Base-by-base conservation (phyloP, 2,888 invertebrate species). In the Clunio marinus region DNA sequence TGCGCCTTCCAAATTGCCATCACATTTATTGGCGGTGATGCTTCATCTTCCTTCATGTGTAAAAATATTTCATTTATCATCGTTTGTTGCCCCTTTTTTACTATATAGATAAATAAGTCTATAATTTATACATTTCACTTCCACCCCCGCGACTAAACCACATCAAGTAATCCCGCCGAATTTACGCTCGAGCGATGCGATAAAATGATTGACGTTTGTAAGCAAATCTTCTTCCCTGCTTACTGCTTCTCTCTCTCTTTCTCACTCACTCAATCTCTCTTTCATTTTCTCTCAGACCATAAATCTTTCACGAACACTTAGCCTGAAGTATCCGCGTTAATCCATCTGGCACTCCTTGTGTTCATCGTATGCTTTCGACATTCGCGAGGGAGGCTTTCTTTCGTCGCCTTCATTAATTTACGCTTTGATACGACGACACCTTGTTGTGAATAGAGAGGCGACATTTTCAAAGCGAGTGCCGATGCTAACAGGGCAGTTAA, bases 61-160 rank as follows among this genome's bases (percentile, higher is more conserved):
- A 24, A 32, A 37, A 35, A 51, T 51, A 28, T 60, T 60, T 32
- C 35, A 60, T 60, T 60, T 60, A 60, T 60, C 60, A 58, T 58
- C 5, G 8, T 60, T 32, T 60, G 2, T 15, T 13, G 3, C 46
- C n/a, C n/a, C n/a, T n/a, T n/a, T n/a, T n/a, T n/a, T n/a, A n/a
- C n/a, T n/a, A n/a, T n/a, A n/a, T n/a, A n/a, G n/a, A n/a, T n/a
- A n/a, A n/a, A n/a, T n/a, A n/a, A n/a, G n/a, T n/a, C n/a, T n/a
- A n/a, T n/a, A n/a, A n/a, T n/a, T n/a, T n/a, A n/a, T n/a, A 13
- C 51, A 20, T 51, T 51, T 13, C 51, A 13, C 51, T 32, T 32
- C 32, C 8, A n/a, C 3, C 20, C 35, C 35, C 35, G 5, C 35
- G 35, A 32, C 35, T 13, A n/a, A 51, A 22, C 17, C 51, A 51